Evolutionary conservation across 2,888 invertebrate genomes (phyloP).

Genomic region (Fabriciana adippe): DNA sequence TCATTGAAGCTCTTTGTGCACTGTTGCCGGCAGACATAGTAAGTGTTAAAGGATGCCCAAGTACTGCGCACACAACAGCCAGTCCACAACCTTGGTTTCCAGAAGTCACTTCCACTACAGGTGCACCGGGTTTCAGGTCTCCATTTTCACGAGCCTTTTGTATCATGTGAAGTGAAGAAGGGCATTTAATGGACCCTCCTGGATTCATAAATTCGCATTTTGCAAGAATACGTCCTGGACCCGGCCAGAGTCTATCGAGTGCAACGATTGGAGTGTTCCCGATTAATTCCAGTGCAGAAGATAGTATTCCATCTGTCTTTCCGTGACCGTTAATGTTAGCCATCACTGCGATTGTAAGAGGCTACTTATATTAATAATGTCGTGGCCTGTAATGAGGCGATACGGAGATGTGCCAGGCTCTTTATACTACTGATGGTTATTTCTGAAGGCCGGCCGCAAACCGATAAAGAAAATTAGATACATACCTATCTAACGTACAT

Average conservation of each 20-base stretch:
- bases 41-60: constrained; percentile 68
- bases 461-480: too few species aligned
- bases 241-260: constrained; percentile 66
- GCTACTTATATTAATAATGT: constrained; percentile 25
- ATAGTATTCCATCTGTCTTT: constrained; percentile 61
- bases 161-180: constrained; percentile 72
- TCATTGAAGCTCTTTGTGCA: constrained; percentile 70
- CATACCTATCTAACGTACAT: too few species aligned
- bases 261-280: constrained; percentile 76
- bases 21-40: constrained; percentile 76
- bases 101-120: constrained; percentile 71
- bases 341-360: constrained; percentile 31
- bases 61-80: constrained; percentile 72
- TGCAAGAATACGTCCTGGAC: constrained; percentile 70
- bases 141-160: constrained; percentile 58
- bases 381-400: neutral
- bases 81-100: constrained; percentile 76
- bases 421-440: neutral
- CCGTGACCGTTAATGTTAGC: constrained; percentile 47
- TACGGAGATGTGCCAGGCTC: neutral
- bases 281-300: constrained; percentile 72
- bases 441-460: neutral
- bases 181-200: constrained; percentile 72
- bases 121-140: constrained; percentile 60
- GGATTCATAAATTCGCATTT: constrained; percentile 80